Conservation (phyloP, 2,888 invertebrate genomes). For the Blera fallax region DNA sequence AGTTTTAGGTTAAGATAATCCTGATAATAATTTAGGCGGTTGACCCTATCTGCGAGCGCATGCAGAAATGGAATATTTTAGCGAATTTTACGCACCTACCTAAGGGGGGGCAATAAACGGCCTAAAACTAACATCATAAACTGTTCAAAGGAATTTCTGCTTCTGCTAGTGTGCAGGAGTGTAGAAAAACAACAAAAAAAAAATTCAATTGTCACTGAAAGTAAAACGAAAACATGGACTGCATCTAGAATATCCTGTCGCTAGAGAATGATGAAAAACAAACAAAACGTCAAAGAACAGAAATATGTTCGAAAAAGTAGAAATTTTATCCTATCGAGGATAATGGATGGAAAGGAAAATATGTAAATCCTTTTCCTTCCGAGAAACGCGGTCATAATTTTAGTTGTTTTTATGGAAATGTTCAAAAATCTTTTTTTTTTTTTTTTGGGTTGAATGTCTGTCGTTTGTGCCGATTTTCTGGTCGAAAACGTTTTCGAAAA, state of each 20-base stretch:
- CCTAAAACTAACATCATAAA: constrained; percentile 60
- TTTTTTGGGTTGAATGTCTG: no score
- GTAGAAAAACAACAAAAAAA: constrained; percentile 6
- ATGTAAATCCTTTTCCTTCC: constrained; percentile 52
- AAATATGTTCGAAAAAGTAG: constrained; percentile 2
- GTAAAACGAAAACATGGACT: neutral
- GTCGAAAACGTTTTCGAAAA: no score
- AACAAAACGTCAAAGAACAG: constrained; percentile 8
- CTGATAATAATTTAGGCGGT: neutral
- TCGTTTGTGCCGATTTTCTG: no score
- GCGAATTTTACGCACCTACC: constrained; percentile 19
- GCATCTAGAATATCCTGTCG: neutral
- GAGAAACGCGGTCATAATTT: constrained; percentile 2
- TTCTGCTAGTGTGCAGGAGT: constrained; percentile 16
- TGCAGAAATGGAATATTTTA: neutral
- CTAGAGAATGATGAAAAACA: constrained; percentile 21
- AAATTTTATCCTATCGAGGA: neutral
- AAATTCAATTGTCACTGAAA: neutral
- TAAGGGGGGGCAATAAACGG: constrained; percentile 23
- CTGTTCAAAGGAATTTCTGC: constrained; percentile 30
- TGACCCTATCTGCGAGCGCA: neutral
- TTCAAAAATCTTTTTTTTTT: neutral
- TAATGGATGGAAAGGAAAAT: neutral
- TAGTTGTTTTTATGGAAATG: neutral
- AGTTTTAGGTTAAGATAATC: neutral